Conservation (phyloP, 2,113 vertebrate genomes). For the Oriolus oriolus region DNA sequence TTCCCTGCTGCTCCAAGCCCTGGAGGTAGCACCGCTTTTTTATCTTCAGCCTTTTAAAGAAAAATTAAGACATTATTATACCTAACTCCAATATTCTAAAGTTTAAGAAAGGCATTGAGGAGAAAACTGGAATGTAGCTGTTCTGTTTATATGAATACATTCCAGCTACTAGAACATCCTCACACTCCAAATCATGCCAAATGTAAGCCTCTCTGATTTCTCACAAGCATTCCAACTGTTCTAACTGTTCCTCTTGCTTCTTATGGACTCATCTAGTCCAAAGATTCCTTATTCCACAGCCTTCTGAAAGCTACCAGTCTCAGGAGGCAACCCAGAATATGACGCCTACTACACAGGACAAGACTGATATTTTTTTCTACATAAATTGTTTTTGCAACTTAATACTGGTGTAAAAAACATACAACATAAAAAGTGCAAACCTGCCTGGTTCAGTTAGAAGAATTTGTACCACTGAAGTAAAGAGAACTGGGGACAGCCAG, state of each 20-base stretch:
- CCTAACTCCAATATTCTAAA: background rate
- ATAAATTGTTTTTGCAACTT: background rate
- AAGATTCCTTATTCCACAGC: background rate
- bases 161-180: background rate
- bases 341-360: background rate
- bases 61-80: background rate
- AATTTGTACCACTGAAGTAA: background rate
- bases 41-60: constrained; percentile 77
- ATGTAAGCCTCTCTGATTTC: background rate
- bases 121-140: background rate
- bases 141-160: background rate
- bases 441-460: background rate
- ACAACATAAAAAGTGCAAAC: background rate
- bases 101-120: background rate
- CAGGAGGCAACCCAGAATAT: background rate
- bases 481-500: background rate
- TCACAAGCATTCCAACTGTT: background rate
- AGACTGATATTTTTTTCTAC: background rate
- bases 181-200: background rate
- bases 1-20: constrained; percentile 67
- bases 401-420: background rate
- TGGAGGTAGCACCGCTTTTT: constrained; percentile 66
- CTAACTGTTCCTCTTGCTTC: background rate
- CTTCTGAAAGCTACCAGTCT: background rate
- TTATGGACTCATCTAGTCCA: background rate